phyloP scores from a whole-genome alignment of 2,113 vertebrate genomes.

The Gorsachius goisagi region DNA sequence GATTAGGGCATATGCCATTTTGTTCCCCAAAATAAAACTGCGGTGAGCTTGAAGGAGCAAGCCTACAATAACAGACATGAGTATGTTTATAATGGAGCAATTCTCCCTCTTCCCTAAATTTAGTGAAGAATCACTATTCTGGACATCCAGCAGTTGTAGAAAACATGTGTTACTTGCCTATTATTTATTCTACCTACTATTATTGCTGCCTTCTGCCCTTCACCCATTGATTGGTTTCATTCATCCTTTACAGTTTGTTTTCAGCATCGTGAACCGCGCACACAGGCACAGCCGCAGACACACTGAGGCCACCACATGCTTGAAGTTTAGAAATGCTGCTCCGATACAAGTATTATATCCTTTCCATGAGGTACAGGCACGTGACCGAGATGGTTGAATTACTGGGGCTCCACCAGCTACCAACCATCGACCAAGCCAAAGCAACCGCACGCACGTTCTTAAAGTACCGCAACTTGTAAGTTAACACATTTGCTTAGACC shows the following conservation, averaged over 20 bases:
- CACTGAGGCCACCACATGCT: background rate
- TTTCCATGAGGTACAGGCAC: background rate
- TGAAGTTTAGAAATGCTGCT: background rate
- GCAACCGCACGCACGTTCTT: fast-evolving
- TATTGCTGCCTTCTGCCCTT: background rate
- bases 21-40: background rate
- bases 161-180: background rate
- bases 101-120: background rate
- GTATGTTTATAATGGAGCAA: background rate
- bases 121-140: background rate
- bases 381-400: background rate
- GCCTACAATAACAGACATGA: background rate
- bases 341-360: background rate
- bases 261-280: background rate
- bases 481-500: background rate
- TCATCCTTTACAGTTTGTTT: background rate
- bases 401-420: background rate
- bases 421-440: background rate
- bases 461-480: background rate
- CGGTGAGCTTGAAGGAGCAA: background rate
- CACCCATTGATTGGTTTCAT: background rate
- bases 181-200: background rate
- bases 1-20: background rate
- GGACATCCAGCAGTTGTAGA: background rate
- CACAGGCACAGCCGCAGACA: background rate